phyloP scores from a whole-genome alignment of 53 echinoderm and acorn worm genomes.

The Hippasteria phrygiana region DNA sequence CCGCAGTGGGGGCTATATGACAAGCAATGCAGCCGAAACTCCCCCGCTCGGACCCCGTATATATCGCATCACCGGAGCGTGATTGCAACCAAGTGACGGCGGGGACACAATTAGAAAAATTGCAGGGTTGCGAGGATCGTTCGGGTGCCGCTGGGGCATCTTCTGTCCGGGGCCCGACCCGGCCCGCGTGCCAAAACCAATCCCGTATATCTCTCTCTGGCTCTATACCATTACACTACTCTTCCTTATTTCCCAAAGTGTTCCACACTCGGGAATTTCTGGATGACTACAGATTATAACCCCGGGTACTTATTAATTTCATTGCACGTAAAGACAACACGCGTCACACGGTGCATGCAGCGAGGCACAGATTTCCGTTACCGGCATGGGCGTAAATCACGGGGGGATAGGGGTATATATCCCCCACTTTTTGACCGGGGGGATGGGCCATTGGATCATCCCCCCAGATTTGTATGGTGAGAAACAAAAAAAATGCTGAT shows the following conservation, averaged over 20 bases:
- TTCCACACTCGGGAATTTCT: conserved; percentile 35
- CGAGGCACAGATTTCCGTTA: no score
- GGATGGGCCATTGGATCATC: no score
- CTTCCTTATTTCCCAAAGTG: conserved; percentile 57
- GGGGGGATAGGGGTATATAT: no score
- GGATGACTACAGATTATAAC: conserved; percentile 39
- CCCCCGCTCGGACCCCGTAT: not conserved
- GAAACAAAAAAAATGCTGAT: no score
- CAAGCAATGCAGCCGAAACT: not conserved
- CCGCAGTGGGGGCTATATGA: not conserved
- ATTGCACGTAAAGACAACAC: conserved; percentile 50
- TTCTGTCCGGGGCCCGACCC: not conserved
- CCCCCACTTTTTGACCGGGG: no score
- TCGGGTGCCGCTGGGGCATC: conserved; percentile 41
- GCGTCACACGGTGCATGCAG: conserved; percentile 8
- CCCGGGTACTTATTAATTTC: conserved; percentile 57
- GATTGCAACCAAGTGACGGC: conserved; percentile 23
- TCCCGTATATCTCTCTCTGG: not conserved
- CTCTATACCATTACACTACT: not conserved
- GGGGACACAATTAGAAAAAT: conserved; percentile 64
- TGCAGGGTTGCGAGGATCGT: conserved; percentile 36
- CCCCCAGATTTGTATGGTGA: no score
- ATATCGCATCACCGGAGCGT: conserved; percentile 34
- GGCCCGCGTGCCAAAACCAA: conserved; percentile 16
- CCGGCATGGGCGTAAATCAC: no score